Percentiles rank a stretch among this genome's conserved stretches.
Conservation (phyloP, 2,797 vertebrate species). For the Platalea minor region DNA sequence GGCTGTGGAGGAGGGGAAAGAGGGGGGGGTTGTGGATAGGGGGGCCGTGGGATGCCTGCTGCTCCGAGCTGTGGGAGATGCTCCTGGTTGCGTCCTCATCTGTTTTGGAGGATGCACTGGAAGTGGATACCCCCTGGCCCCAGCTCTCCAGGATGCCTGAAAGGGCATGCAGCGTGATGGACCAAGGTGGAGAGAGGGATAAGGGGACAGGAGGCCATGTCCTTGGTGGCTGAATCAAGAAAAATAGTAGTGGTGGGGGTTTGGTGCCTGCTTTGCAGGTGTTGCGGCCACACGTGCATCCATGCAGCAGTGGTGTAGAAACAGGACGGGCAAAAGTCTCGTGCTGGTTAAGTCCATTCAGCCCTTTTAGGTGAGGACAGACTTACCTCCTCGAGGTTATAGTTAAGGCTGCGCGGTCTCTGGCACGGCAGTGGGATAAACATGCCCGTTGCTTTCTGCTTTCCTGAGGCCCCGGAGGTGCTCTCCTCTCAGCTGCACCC, state of each 20-base stretch:
- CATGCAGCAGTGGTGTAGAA: rapidly evolving
- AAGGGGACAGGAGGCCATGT: neutral
- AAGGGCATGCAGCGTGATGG: neutral
- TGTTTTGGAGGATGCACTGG: neutral
- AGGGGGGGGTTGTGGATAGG: neutral
- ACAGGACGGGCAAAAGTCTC: neutral
- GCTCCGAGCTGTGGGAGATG: neutral
- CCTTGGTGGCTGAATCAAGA: neutral
- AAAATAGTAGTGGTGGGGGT: neutral
- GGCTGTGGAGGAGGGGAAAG: neutral
- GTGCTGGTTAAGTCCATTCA: neutral
- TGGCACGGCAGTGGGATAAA: neutral
- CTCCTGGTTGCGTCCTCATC: neutral
- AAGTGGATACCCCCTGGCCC: rapidly evolving
- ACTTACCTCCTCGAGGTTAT: neutral
- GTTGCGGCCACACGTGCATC: rapidly evolving
- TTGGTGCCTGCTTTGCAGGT: neutral
- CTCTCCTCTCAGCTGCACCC: neutral
- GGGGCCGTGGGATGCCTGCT: neutral
- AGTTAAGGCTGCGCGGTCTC: neutral
- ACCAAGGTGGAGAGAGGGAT: neutral
- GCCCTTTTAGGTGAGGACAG: neutral
- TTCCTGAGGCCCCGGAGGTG: neutral
- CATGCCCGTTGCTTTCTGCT: neutral
- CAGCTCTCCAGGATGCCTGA: neutral